Base-by-base conservation (phyloP, 2,797 vertebrate genomes). In the Melopsittacus undulatus region DNA sequence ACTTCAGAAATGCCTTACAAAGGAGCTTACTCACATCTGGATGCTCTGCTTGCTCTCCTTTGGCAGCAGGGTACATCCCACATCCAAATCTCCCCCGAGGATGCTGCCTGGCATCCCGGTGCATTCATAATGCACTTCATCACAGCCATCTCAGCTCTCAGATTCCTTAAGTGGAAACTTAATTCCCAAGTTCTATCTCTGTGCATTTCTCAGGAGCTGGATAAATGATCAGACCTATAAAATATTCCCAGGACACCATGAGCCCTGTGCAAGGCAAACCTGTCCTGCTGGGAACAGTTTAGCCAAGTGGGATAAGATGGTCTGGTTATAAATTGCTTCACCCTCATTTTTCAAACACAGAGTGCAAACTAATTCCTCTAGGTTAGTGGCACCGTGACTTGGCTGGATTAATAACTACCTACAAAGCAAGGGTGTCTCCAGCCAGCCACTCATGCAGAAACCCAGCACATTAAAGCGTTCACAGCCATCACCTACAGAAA, bases 381-480 rank as follows among this genome's bases (percentile, higher is more conserved):
- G 29, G 45, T 30, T 34, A 40, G 0, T 52, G 36, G 66, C 54
- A 91, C 19, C 0, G 2, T 57, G 45, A 36, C 49, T 54, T 79
- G 34, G 52, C 56, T 67, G 34, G 48, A 74, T 52, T 54, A 68
- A 48, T 11, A 79, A 49, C 11, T 18, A 63, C 26, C 54, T 32
- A 40, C 42, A 69, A 59, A 57, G 49, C 57, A 54, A 59, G 1
- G 2, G n/a, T 3, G 0, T 14, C 45, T 49, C 48, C 45, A 72
- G 74, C 22, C 69, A 91, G 42, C 23, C 45, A 61, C 52, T 43
- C 4, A 3, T 1, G 6, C 21, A 59, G 27, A 38, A 75, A 63
- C 30, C 2, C 1, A 2, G 36, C 0, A 0, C 0, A 0, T 36
- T 36, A 43, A 87, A 45, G 32, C 67, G n/a, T 59, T 46, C 26